Evolutionary conservation across 2,888 invertebrate species (phyloP).

Genomic region (Pandemis cinnamomeana): DNA sequence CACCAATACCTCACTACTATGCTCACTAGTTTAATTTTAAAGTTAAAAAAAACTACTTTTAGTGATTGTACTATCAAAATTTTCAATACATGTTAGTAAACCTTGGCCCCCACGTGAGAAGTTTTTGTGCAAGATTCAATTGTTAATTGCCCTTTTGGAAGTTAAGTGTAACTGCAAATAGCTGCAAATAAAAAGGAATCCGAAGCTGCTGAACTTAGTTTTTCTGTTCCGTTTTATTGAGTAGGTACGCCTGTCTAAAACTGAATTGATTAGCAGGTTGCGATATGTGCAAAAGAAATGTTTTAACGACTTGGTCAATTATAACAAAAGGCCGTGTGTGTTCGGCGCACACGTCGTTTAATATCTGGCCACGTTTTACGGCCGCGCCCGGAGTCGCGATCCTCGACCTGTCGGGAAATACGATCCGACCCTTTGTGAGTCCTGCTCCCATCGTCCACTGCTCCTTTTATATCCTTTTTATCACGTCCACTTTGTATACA

Average conservation of each 20-base stretch:
- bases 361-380: constrained; percentile 72
- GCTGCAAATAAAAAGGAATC: background rate
- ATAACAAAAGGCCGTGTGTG: constrained; percentile 32
- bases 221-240: background rate
- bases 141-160: no score
- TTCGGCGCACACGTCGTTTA: constrained; percentile 50
- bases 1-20: no score
- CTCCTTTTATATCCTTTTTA: constrained; percentile 45
- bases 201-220: background rate
- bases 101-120: no score
- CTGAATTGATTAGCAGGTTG: constrained; percentile 22
- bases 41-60: no score
- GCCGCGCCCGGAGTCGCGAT: constrained; percentile 63
- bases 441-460: constrained; percentile 43
- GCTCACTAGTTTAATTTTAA: no score
- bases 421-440: constrained; percentile 61
- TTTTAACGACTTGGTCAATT: constrained; percentile 32
- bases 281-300: background rate
- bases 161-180: no score
- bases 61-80: no score
- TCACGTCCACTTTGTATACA: constrained; percentile 43
- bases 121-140: no score
- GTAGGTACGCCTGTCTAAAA: background rate
- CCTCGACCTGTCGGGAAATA: constrained; percentile 66
- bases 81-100: no score